Base-by-base conservation (phyloP, 2,113 vertebrate genomes). In the Choloepus hoffmanni region DNA sequence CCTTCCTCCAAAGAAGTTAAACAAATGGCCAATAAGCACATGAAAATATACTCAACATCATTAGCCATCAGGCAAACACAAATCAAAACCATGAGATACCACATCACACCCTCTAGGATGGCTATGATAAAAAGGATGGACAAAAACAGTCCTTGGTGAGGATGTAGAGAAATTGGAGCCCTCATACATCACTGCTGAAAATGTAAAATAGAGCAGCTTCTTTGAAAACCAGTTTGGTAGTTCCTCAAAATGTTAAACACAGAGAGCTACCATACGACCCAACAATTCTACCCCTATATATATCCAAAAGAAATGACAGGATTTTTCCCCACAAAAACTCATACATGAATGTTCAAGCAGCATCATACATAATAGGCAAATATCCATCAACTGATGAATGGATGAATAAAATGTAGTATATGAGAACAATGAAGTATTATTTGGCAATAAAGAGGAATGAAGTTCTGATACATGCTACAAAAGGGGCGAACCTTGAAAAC, bases 371-470 rank as follows among this genome's bases (percentile, higher is more conserved):
- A 53, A 14, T 1, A 36, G 23, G 14, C 0, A 53, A 58, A 50
- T 1, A 33, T n/a, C 26, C 36, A 1, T 33, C 0, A 1, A 3
- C 2, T n/a, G 33, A 9, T 1, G 30, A 85, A 15, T 0, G 23
- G 36, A 13, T 33, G 26, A 33, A 23, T 43, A 12, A 89, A 89
- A 62, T 10, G 28, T 26, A 60, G 68, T 10, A 2, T 23, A 26
- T 9, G 23, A n/a, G 73, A 4, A 30, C 28, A 53, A 40, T 15
- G n/a, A 6, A 73, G 26, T 3, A 3, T 43, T 70, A 63, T n/a
- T 50, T n/a, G 8, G 30, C 62, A 55, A 28, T 19, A 36, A 87
- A 89, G 89, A 72, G 4, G 16, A 36, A 43, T 18, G 21, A n/a
- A 23, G 62, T 45, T 36, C 28, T 14, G 21, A 18, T 11, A 30